Conservation (phyloP, 2,888 invertebrate genomes). For the Folsomia manolachei region DNA sequence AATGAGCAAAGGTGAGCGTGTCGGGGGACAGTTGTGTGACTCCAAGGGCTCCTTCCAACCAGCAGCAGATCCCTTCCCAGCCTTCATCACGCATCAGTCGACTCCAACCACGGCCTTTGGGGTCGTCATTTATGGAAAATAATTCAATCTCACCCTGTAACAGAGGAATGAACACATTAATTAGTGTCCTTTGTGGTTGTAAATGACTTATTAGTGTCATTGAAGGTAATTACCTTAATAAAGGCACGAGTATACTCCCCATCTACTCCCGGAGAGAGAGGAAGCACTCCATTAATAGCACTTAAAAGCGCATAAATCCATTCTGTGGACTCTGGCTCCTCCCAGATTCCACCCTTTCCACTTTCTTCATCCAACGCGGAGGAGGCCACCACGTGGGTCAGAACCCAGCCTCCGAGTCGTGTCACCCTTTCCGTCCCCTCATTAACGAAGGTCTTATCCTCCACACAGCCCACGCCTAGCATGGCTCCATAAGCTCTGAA, state of each 20-base stretch:
- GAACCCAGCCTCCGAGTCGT: not conserved
- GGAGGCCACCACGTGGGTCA: not conserved
- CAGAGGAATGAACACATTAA: too few relatives aligned
- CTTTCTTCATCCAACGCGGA: too few relatives aligned
- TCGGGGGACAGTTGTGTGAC: conserved; percentile 34
- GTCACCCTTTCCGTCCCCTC: conserved; percentile 29
- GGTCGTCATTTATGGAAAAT: too few relatives aligned
- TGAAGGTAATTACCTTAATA: conserved; percentile 9
- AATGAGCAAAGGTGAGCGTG: conserved; percentile 17
- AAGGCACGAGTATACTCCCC: conserved; percentile 7
- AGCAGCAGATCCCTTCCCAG: conserved; percentile 26
- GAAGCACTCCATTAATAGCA: conserved; percentile 14
- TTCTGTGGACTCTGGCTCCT: too few relatives aligned
- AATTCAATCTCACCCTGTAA: too few relatives aligned
- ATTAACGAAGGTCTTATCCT: conserved; percentile 24
- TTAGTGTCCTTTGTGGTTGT: too few relatives aligned
- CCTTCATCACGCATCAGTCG: too few relatives aligned
- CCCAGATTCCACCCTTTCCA: too few relatives aligned
- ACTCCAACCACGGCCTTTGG: too few relatives aligned
- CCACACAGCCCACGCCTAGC: conserved; percentile 18
- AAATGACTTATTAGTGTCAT: too few relatives aligned
- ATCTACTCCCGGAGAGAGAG: conserved; percentile 14
- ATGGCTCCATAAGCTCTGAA: conserved; percentile 25
- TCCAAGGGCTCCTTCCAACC: conserved; percentile 38
- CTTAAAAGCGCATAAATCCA: conserved; percentile 2